phyloP scores from a whole-genome alignment of 2,888 invertebrate genomes.

The Metacarcinus magister region DNA sequence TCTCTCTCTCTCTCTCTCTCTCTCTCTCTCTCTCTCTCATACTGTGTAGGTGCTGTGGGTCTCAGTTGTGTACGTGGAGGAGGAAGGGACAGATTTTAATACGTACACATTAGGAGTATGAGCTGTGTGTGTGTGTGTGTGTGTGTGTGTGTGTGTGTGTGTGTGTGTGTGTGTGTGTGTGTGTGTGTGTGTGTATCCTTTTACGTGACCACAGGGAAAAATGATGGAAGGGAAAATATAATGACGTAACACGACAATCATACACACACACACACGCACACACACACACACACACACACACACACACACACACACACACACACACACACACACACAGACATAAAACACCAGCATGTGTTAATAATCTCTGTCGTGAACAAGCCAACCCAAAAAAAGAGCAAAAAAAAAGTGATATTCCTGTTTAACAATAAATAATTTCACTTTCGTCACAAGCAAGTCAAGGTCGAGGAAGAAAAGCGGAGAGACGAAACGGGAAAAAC shows the following conservation, averaged over 20 bases:
- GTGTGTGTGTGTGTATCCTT: not conserved
- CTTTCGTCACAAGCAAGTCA: not conserved
- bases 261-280: conserved; percentile 38
- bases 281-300: conserved; percentile 38
- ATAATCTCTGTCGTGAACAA: not conserved
- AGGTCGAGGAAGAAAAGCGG: not conserved
- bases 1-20: too few species aligned
- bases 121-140: not conserved
- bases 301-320: not conserved
- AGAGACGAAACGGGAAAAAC: not conserved
- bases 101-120: too few species aligned
- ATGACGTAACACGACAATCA: not conserved
- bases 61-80: too few species aligned
- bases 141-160: not conserved
- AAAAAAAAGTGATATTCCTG: not conserved
- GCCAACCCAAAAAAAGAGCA: too few species aligned
- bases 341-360: not conserved
- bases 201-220: too few species aligned
- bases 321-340: conserved; percentile 20
- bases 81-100: too few species aligned
- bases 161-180: not conserved
- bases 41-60: too few species aligned
- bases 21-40: too few species aligned
- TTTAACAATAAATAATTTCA: not conserved
- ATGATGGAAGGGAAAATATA: not conserved